These are phyloP conservation scores for Rotaria socialis DNA, from an alignment of 2,888 invertebrate species.

Conservation along the genomic window DNA sequence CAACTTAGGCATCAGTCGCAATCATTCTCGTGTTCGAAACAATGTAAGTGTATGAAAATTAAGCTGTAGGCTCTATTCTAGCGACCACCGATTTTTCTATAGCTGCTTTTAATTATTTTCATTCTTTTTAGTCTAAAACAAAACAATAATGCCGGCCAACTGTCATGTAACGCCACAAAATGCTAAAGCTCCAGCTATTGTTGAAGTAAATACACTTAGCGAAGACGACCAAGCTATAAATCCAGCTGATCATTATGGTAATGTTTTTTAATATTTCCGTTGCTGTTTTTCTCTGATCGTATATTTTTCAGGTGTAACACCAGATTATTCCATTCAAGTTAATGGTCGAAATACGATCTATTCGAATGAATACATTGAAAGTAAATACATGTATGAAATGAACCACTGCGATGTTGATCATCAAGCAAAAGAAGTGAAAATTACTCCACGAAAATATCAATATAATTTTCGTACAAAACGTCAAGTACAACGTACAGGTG, in stretches of 20 bases:
- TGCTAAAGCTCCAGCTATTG: not conserved
- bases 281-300: not conserved
- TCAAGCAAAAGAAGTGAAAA: not conserved
- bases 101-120: not conserved
- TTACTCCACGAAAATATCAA: conserved; percentile 16
- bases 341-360: conserved; percentile 76
- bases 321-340: conserved; percentile 58
- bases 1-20: no score
- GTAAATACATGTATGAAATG: conserved; percentile 74
- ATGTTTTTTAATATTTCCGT: not conserved
- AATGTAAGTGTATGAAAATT: no score
- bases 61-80: no score
- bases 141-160: not conserved
- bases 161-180: not conserved
- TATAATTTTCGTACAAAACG: conserved; percentile 65
- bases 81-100: not conserved
- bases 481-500: conserved; percentile 75
- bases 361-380: conserved; percentile 72
- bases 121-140: not conserved
- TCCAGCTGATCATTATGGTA: conserved; percentile 27
- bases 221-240: not conserved
- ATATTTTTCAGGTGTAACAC: not conserved
- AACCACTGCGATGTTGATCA: conserved; percentile 34
- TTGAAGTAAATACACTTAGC: not conserved
- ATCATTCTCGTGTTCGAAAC: no score